Conservation (phyloP, 2,797 vertebrate species). For the Sternotherus odoratus region DNA sequence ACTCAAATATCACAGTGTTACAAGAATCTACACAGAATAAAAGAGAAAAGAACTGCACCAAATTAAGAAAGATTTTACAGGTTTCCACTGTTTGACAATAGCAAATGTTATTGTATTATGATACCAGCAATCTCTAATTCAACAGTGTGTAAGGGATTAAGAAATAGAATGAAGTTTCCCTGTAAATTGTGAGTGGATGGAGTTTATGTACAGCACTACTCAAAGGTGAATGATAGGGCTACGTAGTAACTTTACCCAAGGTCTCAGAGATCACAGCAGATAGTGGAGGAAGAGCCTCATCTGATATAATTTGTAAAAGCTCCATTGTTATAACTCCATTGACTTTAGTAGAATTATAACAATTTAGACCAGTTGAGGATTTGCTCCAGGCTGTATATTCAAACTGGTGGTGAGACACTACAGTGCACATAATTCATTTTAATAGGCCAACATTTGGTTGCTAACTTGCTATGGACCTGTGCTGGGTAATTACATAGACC, state of each 20-base stretch:
- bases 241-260: neutral
- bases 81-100: neutral
- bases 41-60: neutral
- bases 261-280: neutral
- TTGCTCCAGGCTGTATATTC: neutral
- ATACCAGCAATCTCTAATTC: neutral
- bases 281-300: neutral
- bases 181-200: neutral
- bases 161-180: neutral
- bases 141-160: neutral
- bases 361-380: neutral
- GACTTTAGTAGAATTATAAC: neutral
- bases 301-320: neutral
- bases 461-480: neutral
- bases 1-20: neutral
- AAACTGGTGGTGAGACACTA: neutral
- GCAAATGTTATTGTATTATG: neutral
- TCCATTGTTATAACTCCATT: neutral
- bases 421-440: neutral
- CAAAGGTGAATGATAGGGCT: neutral
- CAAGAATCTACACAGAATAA: neutral
- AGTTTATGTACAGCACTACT: neutral
- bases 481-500: neutral
- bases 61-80: neutral
- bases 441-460: neutral